phyloP scores from a whole-genome alignment of 2,888 invertebrate species.

The Cremastobaeus sp. region DNA sequence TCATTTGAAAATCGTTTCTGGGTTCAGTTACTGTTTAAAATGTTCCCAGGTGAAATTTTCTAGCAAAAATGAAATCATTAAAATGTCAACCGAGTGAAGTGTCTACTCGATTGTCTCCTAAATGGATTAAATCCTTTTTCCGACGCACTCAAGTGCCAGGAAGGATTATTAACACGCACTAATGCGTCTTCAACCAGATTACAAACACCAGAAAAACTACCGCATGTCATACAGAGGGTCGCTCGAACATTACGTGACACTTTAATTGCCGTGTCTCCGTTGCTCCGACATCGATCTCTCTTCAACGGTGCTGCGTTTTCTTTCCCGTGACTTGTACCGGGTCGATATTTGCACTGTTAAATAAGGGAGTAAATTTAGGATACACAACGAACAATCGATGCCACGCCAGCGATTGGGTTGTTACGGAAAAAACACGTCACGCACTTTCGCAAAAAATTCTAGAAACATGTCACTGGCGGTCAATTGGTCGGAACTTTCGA shows the following conservation, averaged over 20 bases:
- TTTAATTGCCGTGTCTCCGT: constrained; percentile 28
- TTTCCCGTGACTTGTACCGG: constrained; percentile 9
- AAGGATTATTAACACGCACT: constrained; percentile 11
- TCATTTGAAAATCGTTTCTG: too few relatives aligned
- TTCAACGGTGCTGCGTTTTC: constrained; percentile 18
- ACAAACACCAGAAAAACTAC: constrained; percentile 17
- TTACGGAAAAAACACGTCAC: constrained; percentile 12
- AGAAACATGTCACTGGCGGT: not conserved
- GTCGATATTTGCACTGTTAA: constrained; percentile 43
- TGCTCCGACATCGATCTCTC: constrained; percentile 9
- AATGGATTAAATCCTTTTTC: too few relatives aligned
- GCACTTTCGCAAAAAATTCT: constrained; percentile 14
- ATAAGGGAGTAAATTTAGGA: constrained; percentile 31
- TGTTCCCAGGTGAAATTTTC: too few relatives aligned
- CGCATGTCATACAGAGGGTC: constrained; percentile 18
- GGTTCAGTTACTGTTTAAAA: too few relatives aligned
- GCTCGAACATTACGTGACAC: constrained; percentile 41
- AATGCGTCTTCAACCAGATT: constrained; percentile 12
- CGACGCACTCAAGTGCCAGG: constrained; percentile 12
- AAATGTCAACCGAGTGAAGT: too few relatives aligned
- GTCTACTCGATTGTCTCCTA: too few relatives aligned
- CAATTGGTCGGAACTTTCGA: not conserved
- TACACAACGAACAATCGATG: constrained; percentile 26
- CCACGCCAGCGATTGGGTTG: constrained; percentile 17
- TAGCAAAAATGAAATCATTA: too few relatives aligned